Evolutionary conservation across 35 echinoderm and acorn worm genomes (phyloP).

Genomic region (Acanthaster planci): DNA sequence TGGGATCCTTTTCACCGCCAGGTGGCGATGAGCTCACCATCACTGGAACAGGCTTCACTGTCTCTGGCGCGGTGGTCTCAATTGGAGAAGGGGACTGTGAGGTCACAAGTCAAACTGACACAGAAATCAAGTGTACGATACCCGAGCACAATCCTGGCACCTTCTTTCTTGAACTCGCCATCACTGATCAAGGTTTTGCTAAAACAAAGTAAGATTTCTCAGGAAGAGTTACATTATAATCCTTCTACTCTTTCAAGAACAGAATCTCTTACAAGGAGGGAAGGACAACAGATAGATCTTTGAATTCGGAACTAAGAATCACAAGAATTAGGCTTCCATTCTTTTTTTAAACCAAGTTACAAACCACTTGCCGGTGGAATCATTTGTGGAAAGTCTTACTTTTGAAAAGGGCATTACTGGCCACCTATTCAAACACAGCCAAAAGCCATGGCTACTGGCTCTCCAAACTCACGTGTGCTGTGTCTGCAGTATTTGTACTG

Average conservation of each 20-base stretch:
- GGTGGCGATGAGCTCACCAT: conserved; percentile 64
- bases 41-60: conserved; percentile 43
- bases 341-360: no score
- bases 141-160: conserved; percentile 45
- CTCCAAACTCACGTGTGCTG: no score
- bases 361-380: no score
- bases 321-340: no score
- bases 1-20: conserved; percentile 23
- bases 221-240: background rate
- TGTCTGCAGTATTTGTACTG: no score
- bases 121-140: conserved; percentile 41
- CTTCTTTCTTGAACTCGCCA: conserved; percentile 29
- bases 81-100: conserved; percentile 51
- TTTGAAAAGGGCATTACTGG: no score
- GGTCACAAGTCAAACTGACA: conserved; percentile 40
- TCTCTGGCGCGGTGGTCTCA: conserved; percentile 18
- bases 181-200: conserved; percentile 55
- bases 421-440: no score
- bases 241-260: background rate
- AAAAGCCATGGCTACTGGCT: no score
- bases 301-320: no score
- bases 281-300: background rate
- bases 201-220: conserved; percentile 44
- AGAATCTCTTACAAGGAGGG: background rate
- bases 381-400: no score